A percentile compares a stretch with the other conserved stretches of the same genome.
Evolutionary conservation across 1,140 invertebrate genomes (phyloP).

Genomic region (Catajapyx aquilonaris): DNA sequence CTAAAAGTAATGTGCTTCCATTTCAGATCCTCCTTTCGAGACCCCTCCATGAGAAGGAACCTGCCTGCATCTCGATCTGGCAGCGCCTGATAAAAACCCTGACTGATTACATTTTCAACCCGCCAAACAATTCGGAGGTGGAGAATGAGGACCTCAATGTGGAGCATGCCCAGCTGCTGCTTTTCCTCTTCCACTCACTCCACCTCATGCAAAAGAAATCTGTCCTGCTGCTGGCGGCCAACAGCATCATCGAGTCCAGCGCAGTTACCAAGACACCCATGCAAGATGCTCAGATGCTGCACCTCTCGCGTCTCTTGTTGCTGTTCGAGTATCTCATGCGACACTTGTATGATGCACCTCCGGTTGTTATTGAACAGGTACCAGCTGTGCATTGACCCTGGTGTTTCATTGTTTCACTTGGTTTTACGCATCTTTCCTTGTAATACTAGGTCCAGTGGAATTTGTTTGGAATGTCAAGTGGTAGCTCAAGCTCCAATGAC

Average conservation of each 20-base stretch:
- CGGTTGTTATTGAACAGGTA: slow-evolving; percentile 52
- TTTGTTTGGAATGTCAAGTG: slow-evolving; percentile 48
- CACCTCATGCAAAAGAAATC: slow-evolving; percentile 93
- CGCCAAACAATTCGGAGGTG: slow-evolving; percentile 28
- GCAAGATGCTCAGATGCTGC: slow-evolving; percentile 48
- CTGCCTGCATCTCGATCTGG: slow-evolving; percentile 75
- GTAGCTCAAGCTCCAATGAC: too few species aligned
- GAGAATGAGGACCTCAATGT: slow-evolving; percentile 79
- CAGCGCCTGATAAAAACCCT: slow-evolving; percentile 67
- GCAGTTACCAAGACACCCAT: slow-evolving; percentile 23
- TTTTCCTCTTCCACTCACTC: slow-evolving; percentile 84
- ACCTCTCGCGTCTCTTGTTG: slow-evolving; percentile 60
- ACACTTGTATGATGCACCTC: slow-evolving; percentile 74
- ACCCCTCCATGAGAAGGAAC: slow-evolving; percentile 65
- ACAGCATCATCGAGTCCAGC: slow-evolving; percentile 39
- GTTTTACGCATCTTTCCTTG: slow-evolving; percentile 3
- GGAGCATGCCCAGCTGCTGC: slow-evolving; percentile 78
- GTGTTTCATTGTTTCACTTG: slow-evolving; percentile 1
- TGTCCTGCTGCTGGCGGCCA: slow-evolving; percentile 58
- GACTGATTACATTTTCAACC: slow-evolving; percentile 50
- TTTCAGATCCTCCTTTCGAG: slow-evolving; percentile 33
- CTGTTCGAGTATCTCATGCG: slow-evolving; percentile 91
- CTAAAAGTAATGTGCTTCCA: slow-evolving; percentile 6
- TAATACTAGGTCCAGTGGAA: slow-evolving; percentile 56
- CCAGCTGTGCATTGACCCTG: slow-evolving; percentile 4